Percentiles rank a stretch among this genome's conserved stretches.
phyloP scores from a whole-genome alignment of 2,797 vertebrate genomes.

The Fundulus diaphanus region DNA sequence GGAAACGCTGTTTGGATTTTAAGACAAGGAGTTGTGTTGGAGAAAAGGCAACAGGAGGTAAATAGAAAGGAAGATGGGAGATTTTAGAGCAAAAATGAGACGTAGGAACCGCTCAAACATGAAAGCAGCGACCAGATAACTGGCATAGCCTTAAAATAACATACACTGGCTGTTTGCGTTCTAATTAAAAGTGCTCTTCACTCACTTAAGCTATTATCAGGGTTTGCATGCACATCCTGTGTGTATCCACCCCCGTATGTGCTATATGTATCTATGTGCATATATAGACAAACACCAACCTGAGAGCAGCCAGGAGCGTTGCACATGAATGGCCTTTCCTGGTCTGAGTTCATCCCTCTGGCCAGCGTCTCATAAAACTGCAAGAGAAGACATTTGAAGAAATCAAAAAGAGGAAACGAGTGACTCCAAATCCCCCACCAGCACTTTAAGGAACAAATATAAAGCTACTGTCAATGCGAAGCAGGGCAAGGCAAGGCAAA shows the following conservation, averaged over 20 bases:
- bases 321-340: constrained; percentile 98
- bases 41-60: background rate
- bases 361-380: constrained; percentile 97
- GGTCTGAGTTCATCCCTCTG: constrained; percentile 99
- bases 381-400: constrained; percentile 62
- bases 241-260: background rate
- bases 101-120: background rate
- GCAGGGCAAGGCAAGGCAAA: too few species aligned
- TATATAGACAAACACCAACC: constrained; percentile 85
- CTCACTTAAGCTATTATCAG: background rate
- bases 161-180: background rate
- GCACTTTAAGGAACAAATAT: constrained; percentile 42
- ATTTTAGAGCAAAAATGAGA: background rate
- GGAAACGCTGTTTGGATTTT: constrained; percentile 87
- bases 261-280: background rate
- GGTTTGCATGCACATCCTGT: background rate
- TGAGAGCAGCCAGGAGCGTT: constrained; percentile 98
- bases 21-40: constrained; percentile 2
- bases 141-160: constrained; percentile 10
- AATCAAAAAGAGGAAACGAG: constrained; percentile 34
- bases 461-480: constrained; percentile 35
- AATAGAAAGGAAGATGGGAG: background rate
- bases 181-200: background rate
- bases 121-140: background rate
- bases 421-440: constrained; percentile 34